Evolutionary conservation across 64 coral and sea anemone species (phyloP), one percentile per base, ranked within the genome.

Genomic region (Porites lutea): DNA sequence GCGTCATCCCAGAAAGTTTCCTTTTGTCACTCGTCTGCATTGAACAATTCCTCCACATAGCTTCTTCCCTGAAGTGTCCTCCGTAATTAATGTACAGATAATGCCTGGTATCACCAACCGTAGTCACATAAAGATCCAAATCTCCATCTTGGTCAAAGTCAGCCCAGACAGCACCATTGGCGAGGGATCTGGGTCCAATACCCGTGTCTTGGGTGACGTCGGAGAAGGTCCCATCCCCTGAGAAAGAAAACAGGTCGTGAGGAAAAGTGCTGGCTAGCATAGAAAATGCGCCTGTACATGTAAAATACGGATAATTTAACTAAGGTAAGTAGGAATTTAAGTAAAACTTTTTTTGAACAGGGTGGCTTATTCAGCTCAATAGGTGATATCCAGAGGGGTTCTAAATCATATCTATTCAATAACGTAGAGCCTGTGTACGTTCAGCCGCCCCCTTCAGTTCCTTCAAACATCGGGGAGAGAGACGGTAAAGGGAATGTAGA

Each of bases 71-170:
- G 59, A 98, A 98, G 48, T 72, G 62, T 15, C 77, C 79, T 47
- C 93, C 79, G 92, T 98, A 89, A 65, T 98, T 98, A 61, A 98
- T 94, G 59, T 95, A 98, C 66, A 98, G 52, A 78, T 98, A 98
- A 79, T 98, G 96, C 60, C 96, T 88, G n/a, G 51, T 88, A 71
- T 98, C 92, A 22, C 96, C 96, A 0, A 98, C 78, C 58, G 96
- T 95, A 60, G 96, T 98, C n/a, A 98, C 96, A 59, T 92, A 98
- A 11, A 98, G 83, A 54, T 98, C 96, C 77, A 98, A 73, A 63
- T 98, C 96, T 53, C 96, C 96, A 78, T 98, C 96, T 52, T 95
- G 89, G 72, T 98, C 96, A 57, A 98, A 87, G 71, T 98, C 96
- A 89, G 87, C 89, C 96, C 96, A 98, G 53, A 90, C 92, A 58